phyloP scores from a whole-genome alignment of 2,113 vertebrate species.

The Ciconia boyciana region DNA sequence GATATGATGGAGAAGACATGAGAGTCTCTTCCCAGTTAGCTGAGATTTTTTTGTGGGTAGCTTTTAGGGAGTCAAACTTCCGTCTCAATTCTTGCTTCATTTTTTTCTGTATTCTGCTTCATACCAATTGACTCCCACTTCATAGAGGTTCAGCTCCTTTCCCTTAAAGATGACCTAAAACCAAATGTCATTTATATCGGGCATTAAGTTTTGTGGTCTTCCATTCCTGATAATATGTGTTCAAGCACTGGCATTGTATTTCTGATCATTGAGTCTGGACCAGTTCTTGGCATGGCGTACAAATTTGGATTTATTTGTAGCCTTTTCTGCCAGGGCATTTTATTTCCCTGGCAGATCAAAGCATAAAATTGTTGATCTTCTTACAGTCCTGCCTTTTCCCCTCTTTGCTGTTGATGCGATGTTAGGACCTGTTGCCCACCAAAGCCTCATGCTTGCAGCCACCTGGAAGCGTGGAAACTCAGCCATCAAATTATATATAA shows the following conservation, averaged over 20 bases:
- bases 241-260: background rate
- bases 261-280: background rate
- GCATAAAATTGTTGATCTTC: conserved; percentile 19
- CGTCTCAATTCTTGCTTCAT: background rate
- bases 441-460: background rate
- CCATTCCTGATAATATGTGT: background rate
- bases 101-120: background rate
- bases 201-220: background rate
- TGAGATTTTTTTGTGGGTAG: background rate
- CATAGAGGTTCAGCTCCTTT: background rate
- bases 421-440: background rate
- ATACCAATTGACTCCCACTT: background rate
- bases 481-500: background rate
- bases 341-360: conserved; percentile 31
- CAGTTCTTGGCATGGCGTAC: background rate
- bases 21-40: background rate
- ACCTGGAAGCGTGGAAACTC: background rate
- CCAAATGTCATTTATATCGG: background rate
- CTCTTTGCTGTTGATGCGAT: background rate
- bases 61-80: background rate
- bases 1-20: background rate
- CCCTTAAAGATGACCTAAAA: background rate
- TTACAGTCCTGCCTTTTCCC: background rate
- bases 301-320: background rate
- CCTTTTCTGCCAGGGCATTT: conserved; percentile 11